phyloP scores from a whole-genome alignment of 1,140 invertebrate genomes.

The Phenacoccus solenopsis region DNA sequence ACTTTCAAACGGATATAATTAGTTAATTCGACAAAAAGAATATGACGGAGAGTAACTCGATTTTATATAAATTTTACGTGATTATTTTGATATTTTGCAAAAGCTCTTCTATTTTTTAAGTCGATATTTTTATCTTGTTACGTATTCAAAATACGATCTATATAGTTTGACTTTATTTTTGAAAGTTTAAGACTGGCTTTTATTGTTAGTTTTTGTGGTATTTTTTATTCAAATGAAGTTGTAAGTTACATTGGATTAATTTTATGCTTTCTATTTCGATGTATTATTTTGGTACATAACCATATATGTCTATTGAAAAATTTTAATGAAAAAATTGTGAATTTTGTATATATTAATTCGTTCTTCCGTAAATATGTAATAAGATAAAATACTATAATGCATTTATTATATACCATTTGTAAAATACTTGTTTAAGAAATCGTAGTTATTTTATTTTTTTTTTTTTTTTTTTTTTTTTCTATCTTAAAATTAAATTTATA shows the following conservation, averaged over 20 bases:
- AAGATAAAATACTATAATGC: conserved; percentile 4
- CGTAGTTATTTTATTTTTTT: not conserved
- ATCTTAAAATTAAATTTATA: not conserved
- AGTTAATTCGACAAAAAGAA: no score
- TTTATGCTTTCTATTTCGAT: not conserved
- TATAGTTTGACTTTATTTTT: conserved; percentile 3
- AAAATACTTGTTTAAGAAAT: conserved; percentile 3
- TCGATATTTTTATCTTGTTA: not conserved
- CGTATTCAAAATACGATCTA: not conserved
- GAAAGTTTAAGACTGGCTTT: not conserved
- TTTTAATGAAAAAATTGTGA: not conserved
- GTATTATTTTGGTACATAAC: not conserved
- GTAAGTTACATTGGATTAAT: not conserved
- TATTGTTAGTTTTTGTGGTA: conserved; percentile 3
- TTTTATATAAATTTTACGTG: not conserved
- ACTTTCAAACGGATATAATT: not conserved
- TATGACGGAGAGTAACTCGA: not conserved
- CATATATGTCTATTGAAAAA: not conserved
- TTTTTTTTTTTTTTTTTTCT: conserved; percentile 5
- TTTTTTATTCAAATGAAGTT: conserved; percentile 3
- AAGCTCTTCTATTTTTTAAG: not conserved
- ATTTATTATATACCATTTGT: conserved; percentile 14
- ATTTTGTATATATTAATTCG: conserved; percentile 10
- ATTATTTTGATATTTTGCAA: conserved; percentile 3
- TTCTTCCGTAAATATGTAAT: conserved; percentile 11